Base-by-base conservation (phyloP, 2,797 vertebrate genomes). In the Mormyrops attenuatus region DNA sequence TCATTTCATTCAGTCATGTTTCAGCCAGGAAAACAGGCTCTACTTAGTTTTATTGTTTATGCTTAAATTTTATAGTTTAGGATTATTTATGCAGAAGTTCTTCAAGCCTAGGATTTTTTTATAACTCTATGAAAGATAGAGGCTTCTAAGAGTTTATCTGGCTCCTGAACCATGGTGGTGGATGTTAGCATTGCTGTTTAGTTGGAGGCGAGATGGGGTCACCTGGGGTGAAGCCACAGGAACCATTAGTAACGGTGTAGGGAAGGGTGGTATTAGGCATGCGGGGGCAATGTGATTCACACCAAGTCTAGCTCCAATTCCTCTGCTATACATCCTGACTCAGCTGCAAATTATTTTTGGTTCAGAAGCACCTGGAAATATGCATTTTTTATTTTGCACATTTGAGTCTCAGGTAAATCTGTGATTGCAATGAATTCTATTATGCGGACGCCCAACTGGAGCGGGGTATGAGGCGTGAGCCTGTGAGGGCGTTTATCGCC, bases 141-240 rank as follows among this genome's bases (percentile, higher is more conserved):
- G 52, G 41, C 77, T 82, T 82, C 73, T 90, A 92, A 88, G 91
- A 89, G 90, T 85, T 91, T 90, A 90, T 88, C 89, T 53, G 89
- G 13, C 77, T 88, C 89, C 89, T 88, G 90, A 90, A 90, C 89
- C 88, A 89, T 89, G 85, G 87, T 47, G 89, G 91, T 91, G 89
- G 90, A 66, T 85, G 69, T 90, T 52, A 90, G 85, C 38, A 73
- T 88, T 73, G 90, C 89, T 73, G 89, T 90, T 89, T 60, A 87
- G 90, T 91, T 90, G 88, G 90, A 91, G 26, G 73, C 7, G 86
- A 88, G 22, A 49, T 85, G 84, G 77, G 77, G 86, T 82, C 53
- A 87, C 89, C 88, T 77, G 53, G 69, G 80, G 88, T 85, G 84
- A 85, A 52, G 44, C 49, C 84, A 30, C 84, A 30, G 49, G 84